Base-by-base conservation (phyloP, 1,140 invertebrate species). In the Cydia splendana region DNA sequence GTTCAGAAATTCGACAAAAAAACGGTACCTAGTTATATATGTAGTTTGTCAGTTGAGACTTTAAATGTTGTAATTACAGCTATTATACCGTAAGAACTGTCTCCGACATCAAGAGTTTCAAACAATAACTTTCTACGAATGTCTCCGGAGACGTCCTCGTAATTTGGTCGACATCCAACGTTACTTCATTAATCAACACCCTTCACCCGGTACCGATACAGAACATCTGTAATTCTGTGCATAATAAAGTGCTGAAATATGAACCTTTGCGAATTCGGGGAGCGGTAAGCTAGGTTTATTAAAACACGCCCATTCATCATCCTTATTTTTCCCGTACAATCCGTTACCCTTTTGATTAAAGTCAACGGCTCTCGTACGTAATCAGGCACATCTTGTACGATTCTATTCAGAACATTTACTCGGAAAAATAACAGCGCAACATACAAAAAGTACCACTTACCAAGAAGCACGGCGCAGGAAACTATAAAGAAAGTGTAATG, bases 291-390 rank as follows among this genome's bases (percentile, higher is more conserved):
- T 24, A 24, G n/a, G 15, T 24, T 24, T 20, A 62, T 62, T 57
- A 57, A 62, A 71, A 38, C 38, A 34, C 9, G 28, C 30, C 30
- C 18, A 45, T 71, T 71, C 67, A 71, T 69, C 65, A 67, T 67
- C 28, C 65, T 34, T 42, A 71, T 71, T 71, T 71, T 71, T 71
- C 67, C n/a, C n/a, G 10, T 42, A 13, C 34, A 38, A 18, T 71
- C 15, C 34, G 67, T 71, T 71, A 71, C 67, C 34, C 18, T 71
- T 71, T 71, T 45, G 67, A 71, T 71, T 71, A 71, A 71, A 71
- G 34, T 71, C 30, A 42, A 71, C 67, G 7, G 30, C 34, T n/a
- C 7, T 71, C 34, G 65, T 69, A 38, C 65, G 30, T 34, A 71
- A 42, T 71, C 5, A 71, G 34, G 13, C 18, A 42, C 5, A 71